phyloP scores from a whole-genome alignment of 2,888 invertebrate species.

The Coelinius sp. region DNA sequence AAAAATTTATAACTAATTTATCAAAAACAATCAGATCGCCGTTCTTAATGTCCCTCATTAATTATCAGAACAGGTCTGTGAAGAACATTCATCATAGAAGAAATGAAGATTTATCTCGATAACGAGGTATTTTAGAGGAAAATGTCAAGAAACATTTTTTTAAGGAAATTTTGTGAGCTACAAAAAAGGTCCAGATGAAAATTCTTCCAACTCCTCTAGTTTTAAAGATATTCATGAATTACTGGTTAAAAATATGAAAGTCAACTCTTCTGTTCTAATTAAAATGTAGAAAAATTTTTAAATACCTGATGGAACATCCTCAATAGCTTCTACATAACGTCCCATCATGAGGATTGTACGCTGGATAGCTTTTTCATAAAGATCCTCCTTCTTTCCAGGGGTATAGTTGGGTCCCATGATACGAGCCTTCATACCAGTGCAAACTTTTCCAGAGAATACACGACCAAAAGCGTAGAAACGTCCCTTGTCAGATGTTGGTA shows the following conservation, averaged over 20 bases:
- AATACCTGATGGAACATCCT: conserved; percentile 95
- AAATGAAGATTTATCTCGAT: too few relatives aligned
- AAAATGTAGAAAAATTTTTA: conserved; percentile 49
- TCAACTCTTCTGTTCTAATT: neutral
- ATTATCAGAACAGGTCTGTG: conserved; percentile 64
- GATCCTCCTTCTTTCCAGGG: conserved; percentile 99
- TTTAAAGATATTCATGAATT: neutral
- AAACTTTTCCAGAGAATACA: conserved; percentile 95
- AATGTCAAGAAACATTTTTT: too few relatives aligned
- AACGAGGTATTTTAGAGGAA: too few relatives aligned
- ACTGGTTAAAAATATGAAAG: neutral
- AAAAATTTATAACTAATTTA: neutral
- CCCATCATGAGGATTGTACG: conserved; percentile 99
- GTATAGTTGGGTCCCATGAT: conserved; percentile 99
- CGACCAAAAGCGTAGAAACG: conserved; percentile 99
- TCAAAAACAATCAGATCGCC: conserved; percentile 47
- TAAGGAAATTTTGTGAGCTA: too few relatives aligned
- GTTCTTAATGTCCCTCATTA: conserved; percentile 50
- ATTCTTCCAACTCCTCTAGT: too few relatives aligned
- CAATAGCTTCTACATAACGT: conserved; percentile 98
- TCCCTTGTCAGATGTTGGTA: conserved; percentile 99
- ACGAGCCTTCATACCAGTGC: conserved; percentile 92
- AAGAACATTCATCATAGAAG: conserved; percentile 60
- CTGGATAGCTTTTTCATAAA: conserved; percentile 99
- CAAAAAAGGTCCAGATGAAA: too few relatives aligned